Conservation (phyloP, 2,888 invertebrate species). For the Polietes domitor region DNA sequence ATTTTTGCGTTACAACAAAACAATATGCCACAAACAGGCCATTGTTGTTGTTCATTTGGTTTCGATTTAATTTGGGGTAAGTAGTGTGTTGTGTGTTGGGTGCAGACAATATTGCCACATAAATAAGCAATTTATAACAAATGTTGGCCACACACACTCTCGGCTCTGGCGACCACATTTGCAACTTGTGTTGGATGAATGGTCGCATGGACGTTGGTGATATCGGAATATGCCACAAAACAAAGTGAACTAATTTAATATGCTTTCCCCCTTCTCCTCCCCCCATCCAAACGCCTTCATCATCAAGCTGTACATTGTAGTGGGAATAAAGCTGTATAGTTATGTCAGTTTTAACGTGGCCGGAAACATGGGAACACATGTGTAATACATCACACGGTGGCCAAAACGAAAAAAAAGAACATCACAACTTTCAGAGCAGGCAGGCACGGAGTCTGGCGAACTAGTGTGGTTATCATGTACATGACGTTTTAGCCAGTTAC, state of each 20-base stretch:
- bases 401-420: constrained; percentile 17
- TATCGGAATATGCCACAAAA: constrained; percentile 29
- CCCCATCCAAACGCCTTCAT: background rate
- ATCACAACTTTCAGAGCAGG: constrained; percentile 33
- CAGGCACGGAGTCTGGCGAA: background rate
- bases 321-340: constrained; percentile 1
- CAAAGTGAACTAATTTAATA: constrained; percentile 60
- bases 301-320: background rate
- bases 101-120: constrained; percentile 38
- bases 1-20: constrained; percentile 53
- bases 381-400: constrained; percentile 55
- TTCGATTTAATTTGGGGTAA: constrained; percentile 4
- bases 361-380: constrained; percentile 43
- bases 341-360: constrained; percentile 43
- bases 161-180: background rate
- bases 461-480: constrained; percentile 28
- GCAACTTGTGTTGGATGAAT: constrained; percentile 34
- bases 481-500: constrained; percentile 61
- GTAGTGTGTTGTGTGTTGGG: constrained; percentile 33
- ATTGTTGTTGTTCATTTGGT: background rate
- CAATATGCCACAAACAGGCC: constrained; percentile 18
- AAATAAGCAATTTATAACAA: constrained; percentile 67
- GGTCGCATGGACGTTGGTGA: background rate
- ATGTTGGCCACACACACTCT: constrained; percentile 44
- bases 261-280: constrained; percentile 40